These are phyloP conservation scores for Mastomys natalensis DNA, from an alignment of 2,113 vertebrate genomes.

Conservation along the genomic window DNA sequence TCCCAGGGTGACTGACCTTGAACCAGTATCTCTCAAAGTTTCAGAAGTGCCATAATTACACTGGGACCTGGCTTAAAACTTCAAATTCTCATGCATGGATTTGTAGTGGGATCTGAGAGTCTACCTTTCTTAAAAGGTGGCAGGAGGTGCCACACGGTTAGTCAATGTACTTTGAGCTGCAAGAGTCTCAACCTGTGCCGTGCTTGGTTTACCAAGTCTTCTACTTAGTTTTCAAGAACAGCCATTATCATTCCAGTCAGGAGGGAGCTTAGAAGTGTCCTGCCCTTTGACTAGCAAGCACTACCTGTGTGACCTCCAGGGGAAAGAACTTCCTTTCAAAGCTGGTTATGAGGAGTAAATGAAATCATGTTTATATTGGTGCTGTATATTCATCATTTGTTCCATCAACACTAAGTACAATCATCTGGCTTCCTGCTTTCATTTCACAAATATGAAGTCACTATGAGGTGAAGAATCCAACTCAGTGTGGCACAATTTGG, in stretches of 20 bases:
- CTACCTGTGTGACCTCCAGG: neutral
- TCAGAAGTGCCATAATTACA: neutral
- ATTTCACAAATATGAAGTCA: constrained; percentile 18
- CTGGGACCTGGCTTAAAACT: neutral
- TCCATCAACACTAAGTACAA: neutral
- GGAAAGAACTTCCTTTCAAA: constrained; percentile 16
- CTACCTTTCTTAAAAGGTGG: neutral
- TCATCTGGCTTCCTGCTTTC: neutral
- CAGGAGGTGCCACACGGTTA: neutral
- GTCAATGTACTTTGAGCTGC: neutral
- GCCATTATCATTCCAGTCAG: neutral
- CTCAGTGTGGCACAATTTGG: neutral
- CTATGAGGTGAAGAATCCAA: neutral
- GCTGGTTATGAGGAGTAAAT: neutral
- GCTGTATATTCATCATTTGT: neutral
- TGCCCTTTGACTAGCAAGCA: constrained; percentile 23
- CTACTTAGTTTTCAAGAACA: neutral
- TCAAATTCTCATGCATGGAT: neutral
- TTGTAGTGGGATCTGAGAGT: constrained; percentile 1
- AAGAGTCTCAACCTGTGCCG: neutral
- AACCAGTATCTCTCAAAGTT: neutral
- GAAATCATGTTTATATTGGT: neutral
- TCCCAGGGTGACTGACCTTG: neutral
- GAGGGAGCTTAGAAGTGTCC: neutral
- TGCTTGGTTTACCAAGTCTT: neutral